phyloP scores from a whole-genome alignment of 2,113 vertebrate genomes.

The Haemorhous mexicanus region DNA sequence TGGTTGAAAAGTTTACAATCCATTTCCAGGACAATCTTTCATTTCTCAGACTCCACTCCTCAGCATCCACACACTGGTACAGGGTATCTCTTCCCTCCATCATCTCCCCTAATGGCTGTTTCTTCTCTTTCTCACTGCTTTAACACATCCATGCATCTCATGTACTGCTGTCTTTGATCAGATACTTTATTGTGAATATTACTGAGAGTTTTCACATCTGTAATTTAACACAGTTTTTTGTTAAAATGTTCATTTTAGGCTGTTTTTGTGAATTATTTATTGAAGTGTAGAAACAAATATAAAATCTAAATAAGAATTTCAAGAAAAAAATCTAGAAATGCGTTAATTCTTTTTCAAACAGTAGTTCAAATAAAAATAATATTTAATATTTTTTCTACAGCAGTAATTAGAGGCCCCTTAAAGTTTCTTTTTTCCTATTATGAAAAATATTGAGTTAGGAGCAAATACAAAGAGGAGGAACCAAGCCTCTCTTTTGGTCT shows the following conservation, averaged over 20 bases:
- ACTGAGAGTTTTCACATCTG: neutral
- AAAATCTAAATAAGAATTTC: neutral
- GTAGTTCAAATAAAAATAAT: neutral
- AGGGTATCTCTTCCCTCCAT: neutral
- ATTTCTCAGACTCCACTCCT: neutral
- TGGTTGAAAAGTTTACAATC: neutral
- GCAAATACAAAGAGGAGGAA: neutral
- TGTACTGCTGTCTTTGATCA: neutral
- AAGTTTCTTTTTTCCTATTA: neutral
- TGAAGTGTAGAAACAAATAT: neutral
- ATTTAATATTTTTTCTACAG: neutral
- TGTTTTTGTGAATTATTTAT: neutral
- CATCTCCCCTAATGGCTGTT: neutral
- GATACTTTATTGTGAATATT: neutral
- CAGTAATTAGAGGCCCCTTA: neutral
- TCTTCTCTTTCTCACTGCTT: neutral
- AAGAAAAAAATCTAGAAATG: neutral
- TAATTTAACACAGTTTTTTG: neutral
- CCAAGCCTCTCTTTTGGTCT: neutral
- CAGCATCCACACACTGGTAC: neutral
- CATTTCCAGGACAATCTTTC: neutral
- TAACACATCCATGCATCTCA: neutral
- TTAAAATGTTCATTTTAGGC: neutral
- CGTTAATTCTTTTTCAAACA: neutral
- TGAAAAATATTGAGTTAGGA: neutral